Evolutionary conservation across 2,113 vertebrate species (phyloP).

Genomic region (Chamaetylas fuelleborni): DNA sequence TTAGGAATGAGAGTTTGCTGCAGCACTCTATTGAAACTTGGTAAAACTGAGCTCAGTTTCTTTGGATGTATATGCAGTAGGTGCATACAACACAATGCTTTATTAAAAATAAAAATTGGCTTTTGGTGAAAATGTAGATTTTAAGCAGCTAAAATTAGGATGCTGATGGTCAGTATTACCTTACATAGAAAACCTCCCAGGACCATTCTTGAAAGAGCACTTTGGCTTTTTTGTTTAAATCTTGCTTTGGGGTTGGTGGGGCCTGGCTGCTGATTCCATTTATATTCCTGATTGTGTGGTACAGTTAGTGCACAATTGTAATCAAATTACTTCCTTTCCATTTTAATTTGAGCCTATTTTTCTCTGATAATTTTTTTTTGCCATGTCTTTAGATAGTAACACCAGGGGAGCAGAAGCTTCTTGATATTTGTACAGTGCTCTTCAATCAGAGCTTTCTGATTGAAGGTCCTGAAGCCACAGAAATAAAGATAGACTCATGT

Average conservation of each 20-base stretch:
- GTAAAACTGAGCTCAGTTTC: neutral
- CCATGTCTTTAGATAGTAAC: neutral
- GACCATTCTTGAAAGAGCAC: neutral
- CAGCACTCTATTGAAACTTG: neutral
- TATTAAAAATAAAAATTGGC: neutral
- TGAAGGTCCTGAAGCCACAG: neutral
- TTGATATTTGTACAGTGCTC: neutral
- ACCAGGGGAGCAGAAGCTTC: neutral
- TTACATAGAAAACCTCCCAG: neutral
- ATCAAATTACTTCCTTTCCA: neutral
- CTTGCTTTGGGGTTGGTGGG: neutral
- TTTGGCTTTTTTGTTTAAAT: neutral
- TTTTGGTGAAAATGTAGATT: neutral
- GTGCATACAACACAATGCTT: neutral
- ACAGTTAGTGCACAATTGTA: neutral
- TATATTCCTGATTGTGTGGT: neutral
- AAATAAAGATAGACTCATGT: neutral
- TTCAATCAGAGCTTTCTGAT: neutral
- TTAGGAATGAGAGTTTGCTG: neutral
- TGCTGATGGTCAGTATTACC: neutral
- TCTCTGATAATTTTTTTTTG: neutral
- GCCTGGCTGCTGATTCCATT: neutral
- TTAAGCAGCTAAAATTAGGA: neutral
- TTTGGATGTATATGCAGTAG: neutral
- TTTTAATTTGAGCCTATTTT: neutral